phyloP scores from a whole-genome alignment of 2,113 vertebrate species.

The Bucco capensis region DNA sequence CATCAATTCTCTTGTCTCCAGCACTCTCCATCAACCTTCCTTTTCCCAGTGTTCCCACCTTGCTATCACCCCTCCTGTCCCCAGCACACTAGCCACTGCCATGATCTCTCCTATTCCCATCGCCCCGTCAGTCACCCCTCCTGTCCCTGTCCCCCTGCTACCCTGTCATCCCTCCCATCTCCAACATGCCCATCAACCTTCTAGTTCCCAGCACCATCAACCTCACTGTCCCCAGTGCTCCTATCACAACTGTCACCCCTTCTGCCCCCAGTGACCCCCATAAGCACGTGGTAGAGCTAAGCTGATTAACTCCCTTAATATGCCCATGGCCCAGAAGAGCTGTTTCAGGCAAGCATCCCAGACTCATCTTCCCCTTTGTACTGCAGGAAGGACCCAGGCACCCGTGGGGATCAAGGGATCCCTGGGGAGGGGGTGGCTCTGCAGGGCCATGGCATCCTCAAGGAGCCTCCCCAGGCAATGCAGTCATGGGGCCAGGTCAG shows the following conservation, averaged over 20 bases:
- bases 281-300: background rate
- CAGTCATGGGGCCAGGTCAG: background rate
- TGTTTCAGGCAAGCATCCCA: background rate
- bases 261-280: background rate
- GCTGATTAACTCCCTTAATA: conserved; percentile 42
- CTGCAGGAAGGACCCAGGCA: accelerated
- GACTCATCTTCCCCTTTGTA: accelerated
- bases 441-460: background rate
- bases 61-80: background rate
- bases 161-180: background rate
- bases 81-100: background rate
- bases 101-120: background rate
- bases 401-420: background rate
- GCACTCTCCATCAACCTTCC: background rate
- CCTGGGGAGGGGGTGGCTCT: background rate
- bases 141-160: background rate
- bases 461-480: background rate
- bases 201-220: background rate
- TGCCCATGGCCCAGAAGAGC: conserved; percentile 27
- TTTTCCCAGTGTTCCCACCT: background rate
- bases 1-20: background rate
- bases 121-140: background rate
- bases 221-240: background rate
- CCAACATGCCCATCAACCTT: background rate
- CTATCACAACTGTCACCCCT: background rate